Conservation (phyloP, 2,113 vertebrate species). For the Myocastor coypus region DNA sequence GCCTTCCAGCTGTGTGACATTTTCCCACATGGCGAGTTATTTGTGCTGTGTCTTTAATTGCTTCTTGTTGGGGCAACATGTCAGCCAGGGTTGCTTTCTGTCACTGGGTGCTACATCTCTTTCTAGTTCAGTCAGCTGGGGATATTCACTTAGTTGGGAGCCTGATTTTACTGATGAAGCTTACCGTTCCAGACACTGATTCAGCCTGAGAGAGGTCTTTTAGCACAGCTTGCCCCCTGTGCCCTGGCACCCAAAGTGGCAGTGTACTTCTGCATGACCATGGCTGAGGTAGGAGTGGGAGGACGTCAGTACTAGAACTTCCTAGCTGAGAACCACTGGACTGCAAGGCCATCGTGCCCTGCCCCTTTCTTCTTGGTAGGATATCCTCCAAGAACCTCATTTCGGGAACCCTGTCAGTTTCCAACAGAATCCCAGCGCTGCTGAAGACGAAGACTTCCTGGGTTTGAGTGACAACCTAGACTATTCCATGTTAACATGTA, state of each 20-base stretch:
- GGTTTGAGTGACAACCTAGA: not conserved
- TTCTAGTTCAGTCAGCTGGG: not conserved
- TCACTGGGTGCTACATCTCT: conserved; percentile 38
- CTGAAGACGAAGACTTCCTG: not conserved
- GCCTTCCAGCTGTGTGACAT: conserved; percentile 2
- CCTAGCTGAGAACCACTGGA: not conserved
- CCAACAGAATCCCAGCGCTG: not conserved
- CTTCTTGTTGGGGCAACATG: conserved; percentile 27
- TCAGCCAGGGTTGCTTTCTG: conserved; percentile 54
- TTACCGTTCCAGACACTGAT: not conserved
- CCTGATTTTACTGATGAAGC: conserved; percentile 12
- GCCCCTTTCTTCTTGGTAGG: not conserved
- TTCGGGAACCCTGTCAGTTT: not conserved
- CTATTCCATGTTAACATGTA: not conserved
- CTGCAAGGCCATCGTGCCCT: not conserved
- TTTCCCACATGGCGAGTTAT: not conserved
- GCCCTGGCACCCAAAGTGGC: not conserved
- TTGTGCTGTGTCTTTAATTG: conserved; percentile 62
- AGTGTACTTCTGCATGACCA: not conserved
- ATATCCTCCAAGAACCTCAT: not conserved
- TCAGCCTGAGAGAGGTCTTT: not conserved
- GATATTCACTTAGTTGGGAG: conserved; percentile 10
- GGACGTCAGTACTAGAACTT: not conserved
- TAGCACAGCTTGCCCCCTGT: not conserved
- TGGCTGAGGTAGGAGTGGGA: not conserved